phyloP scores from a whole-genome alignment of 53 echinoderm and acorn worm species.

The Crossaster papposus region DNA sequence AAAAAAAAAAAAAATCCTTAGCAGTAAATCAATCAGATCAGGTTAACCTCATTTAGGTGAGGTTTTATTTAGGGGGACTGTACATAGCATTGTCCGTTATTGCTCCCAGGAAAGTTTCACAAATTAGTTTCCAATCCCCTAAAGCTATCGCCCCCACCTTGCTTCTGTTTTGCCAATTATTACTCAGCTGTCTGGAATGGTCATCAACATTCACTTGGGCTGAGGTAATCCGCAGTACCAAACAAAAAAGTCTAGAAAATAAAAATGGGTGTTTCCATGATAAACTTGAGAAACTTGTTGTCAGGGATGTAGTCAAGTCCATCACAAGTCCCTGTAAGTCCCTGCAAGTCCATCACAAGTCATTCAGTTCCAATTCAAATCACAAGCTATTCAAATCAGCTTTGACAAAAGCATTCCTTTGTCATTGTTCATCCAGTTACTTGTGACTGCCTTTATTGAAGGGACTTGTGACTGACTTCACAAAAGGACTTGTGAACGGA shows the following conservation, averaged over 20 bases:
- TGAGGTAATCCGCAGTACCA: constrained; percentile 21
- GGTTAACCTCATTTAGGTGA: constrained; percentile 7
- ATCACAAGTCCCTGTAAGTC: no score
- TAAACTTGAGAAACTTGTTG: neutral
- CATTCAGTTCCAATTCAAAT: no score
- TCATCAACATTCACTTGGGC: constrained; percentile 2
- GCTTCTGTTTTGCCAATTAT: neutral
- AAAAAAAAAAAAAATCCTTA: no score
- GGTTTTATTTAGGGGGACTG: neutral
- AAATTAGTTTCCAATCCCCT: constrained; percentile 3
- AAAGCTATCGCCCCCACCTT: neutral
- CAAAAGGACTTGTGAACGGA: no score
- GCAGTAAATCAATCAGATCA: neutral
- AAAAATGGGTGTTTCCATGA: neutral
- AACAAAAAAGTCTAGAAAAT: neutral
- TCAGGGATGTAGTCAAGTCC: no score
- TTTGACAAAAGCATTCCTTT: no score
- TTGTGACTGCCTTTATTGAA: no score
- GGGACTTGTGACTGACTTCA: no score
- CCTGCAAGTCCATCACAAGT: no score
- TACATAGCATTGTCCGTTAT: neutral
- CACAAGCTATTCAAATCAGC: no score
- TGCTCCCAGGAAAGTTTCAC: neutral
- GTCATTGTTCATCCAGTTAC: no score
- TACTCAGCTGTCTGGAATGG: constrained; percentile 21